Conservation (phyloP, 2,797 vertebrate species). For the Eulemur mongoz region DNA sequence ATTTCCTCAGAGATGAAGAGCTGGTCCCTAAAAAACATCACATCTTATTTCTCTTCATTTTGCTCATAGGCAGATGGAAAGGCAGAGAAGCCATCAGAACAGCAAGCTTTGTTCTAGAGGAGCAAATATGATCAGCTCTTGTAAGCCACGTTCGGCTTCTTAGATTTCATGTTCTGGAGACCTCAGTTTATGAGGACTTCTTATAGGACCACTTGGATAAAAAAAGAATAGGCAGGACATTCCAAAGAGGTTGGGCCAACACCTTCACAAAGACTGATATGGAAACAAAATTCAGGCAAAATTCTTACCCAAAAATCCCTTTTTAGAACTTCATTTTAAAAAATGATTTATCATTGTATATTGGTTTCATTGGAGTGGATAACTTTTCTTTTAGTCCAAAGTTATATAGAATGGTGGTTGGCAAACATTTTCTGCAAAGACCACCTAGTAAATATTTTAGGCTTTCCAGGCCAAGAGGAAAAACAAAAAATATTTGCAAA, state of each 20-base stretch:
- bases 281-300: not conserved
- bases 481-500: not conserved
- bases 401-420: accelerated
- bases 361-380: not conserved
- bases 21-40: not conserved
- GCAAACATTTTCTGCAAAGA: not conserved
- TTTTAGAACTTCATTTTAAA: not conserved
- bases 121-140: not conserved
- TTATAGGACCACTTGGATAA: not conserved
- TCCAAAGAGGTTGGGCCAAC: not conserved
- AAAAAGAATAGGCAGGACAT: not conserved
- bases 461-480: not conserved
- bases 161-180: not conserved
- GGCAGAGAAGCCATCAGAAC: not conserved
- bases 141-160: not conserved
- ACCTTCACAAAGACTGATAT: not conserved
- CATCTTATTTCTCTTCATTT: not conserved
- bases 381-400: not conserved
- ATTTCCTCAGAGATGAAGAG: not conserved
- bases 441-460: not conserved
- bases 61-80: not conserved
- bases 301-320: not conserved
- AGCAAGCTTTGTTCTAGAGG: not conserved
- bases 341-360: not conserved
- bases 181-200: not conserved